A percentile compares a stretch with the other conserved stretches of the same genome.
These are phyloP conservation scores for Pogonocichla stellata DNA, from an alignment of 2,113 vertebrate species.

Conservation along the genomic window DNA sequence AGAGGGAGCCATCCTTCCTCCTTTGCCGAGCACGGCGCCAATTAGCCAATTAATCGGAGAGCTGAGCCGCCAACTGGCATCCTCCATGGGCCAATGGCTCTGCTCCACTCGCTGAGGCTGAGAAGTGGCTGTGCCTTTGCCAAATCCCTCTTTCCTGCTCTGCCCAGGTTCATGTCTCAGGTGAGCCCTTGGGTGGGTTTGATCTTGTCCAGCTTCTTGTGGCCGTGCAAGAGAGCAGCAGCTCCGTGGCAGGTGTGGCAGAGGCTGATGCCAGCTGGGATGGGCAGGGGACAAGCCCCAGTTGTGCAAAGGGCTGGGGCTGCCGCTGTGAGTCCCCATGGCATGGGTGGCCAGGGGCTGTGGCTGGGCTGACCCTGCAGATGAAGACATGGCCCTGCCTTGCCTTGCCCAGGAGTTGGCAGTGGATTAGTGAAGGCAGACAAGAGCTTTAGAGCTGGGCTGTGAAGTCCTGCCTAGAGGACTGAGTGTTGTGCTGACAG, in stretches of 20 bases:
- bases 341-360: background rate
- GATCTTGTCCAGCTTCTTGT: background rate
- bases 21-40: background rate
- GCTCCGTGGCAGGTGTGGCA: rapidly evolving
- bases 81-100: background rate
- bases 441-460: background rate
- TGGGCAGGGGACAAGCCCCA: background rate
- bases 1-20: slow-evolving; percentile 61
- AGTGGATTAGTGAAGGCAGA: background rate
- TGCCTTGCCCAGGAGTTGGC: background rate
- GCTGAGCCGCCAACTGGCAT: background rate
- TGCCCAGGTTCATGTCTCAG: background rate
- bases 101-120: background rate
- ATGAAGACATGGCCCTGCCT: background rate
- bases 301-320: rapidly evolving
- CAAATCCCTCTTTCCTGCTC: background rate
- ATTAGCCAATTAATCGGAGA: slow-evolving; percentile 34
- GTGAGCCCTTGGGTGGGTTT: background rate
- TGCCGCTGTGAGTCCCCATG: background rate
- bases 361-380: background rate
- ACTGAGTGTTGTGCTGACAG: background rate
- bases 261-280: background rate
- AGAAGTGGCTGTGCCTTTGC: background rate
- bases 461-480: background rate
- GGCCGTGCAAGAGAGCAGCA: rapidly evolving